phyloP scores from a whole-genome alignment of 2,888 invertebrate genomes.

The Ceramica pisi region DNA sequence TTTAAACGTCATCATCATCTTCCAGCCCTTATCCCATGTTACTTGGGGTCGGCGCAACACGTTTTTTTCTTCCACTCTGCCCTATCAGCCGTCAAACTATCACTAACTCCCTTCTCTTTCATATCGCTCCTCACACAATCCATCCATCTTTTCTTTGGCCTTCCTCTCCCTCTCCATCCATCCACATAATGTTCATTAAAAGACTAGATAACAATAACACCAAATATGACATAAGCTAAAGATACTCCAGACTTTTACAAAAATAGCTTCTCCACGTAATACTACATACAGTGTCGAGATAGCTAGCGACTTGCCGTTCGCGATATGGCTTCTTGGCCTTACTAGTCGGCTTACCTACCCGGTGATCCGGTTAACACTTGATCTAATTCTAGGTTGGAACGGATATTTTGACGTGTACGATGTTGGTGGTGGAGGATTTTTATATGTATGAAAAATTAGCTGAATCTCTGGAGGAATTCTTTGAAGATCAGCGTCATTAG shows the following conservation, averaged over 20 bases:
- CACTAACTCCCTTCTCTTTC: no score
- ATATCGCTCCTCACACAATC: no score
- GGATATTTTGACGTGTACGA: conserved; percentile 45
- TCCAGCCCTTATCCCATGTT: no score
- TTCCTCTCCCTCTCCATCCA: no score
- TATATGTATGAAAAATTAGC: not conserved
- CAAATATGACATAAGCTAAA: not conserved
- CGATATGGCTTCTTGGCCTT: conserved; percentile 63
- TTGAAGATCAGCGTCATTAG: not conserved
- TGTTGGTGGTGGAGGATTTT: not conserved
- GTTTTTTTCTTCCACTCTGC: no score
- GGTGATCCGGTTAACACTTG: conserved; percentile 61
- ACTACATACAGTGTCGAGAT: conserved; percentile 12
- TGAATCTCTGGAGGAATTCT: not conserved
- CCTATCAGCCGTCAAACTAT: no score
- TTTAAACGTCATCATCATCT: no score
- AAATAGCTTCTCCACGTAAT: conserved; percentile 34
- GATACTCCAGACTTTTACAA: not conserved
- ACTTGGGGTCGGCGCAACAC: no score
- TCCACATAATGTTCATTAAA: no score
- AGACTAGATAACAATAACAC: no score
- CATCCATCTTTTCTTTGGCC: no score
- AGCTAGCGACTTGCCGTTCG: conserved; percentile 27
- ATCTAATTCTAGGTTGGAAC: conserved; percentile 39
- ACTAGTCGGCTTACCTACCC: conserved; percentile 53